Evolutionary conservation across 2,113 vertebrate genomes (phyloP).

Genomic region (Xyrauchen texanus): DNA sequence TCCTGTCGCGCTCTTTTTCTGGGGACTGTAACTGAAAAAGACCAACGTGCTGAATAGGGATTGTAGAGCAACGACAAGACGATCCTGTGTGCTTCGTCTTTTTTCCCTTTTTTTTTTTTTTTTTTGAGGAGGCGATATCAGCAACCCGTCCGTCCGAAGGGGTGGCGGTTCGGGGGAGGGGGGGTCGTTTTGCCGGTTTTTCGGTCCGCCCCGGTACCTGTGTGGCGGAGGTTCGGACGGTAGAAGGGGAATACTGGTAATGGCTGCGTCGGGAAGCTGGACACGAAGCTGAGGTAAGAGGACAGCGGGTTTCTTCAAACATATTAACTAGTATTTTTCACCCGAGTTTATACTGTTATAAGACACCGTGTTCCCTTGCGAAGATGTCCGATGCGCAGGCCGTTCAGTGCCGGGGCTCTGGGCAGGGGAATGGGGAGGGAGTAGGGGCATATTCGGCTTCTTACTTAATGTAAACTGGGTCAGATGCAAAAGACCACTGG

Average conservation of each 20-base stretch:
- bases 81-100: conserved; percentile 11
- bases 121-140: conserved; percentile 54
- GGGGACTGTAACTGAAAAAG: conserved; percentile 50
- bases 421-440: conserved; percentile 26
- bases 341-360: not conserved
- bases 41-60: conserved; percentile 46
- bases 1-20: conserved; percentile 30
- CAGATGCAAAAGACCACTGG: conserved; percentile 29
- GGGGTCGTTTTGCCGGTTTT: conserved; percentile 68
- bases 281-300: conserved; percentile 78
- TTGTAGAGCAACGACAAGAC: conserved; percentile 1
- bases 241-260: conserved; percentile 73
- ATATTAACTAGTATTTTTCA: not conserved
- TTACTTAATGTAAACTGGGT: conserved; percentile 45
- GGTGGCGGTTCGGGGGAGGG: conserved; percentile 67
- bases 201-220: conserved; percentile 53
- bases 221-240: conserved; percentile 63
- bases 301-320: conserved; percentile 12
- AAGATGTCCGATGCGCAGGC: conserved; percentile 46
- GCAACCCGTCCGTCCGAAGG: conserved; percentile 56
- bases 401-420: conserved; percentile 37
- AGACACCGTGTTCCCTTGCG: conserved; percentile 30
- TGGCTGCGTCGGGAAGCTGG: conserved; percentile 77
- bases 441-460: conserved; percentile 29
- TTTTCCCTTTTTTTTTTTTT: not conserved